Percentiles rank a stretch among this genome's conserved stretches.
Conservation (phyloP, 2,888 invertebrate genomes). For the Gonocerus acuteangulatus region DNA sequence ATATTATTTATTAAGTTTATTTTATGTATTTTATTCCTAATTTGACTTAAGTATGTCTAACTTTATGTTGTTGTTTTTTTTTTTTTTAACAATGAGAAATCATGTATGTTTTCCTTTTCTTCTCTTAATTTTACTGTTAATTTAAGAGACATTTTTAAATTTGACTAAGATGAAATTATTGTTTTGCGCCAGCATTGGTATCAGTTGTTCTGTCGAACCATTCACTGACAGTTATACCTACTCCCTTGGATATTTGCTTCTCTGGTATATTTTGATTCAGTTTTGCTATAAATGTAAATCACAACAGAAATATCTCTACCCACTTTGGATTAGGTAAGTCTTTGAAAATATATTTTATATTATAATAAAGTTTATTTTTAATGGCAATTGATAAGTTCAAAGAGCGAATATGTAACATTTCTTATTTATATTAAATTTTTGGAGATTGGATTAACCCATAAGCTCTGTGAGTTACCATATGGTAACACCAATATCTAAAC, state of each 20-base stretch:
- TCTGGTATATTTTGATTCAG: constrained; percentile 60
- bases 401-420: neutral
- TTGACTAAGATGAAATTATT: neutral
- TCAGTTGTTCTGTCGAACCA: constrained; percentile 50
- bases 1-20: too few relatives aligned
- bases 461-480: too few relatives aligned
- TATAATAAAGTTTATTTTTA: neutral
- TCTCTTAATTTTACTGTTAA: too few relatives aligned
- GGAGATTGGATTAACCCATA: neutral
- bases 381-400: neutral
- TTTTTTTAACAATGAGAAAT: too few relatives aligned
- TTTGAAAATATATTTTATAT: neutral
- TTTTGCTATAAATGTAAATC: constrained; percentile 59
- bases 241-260: constrained; percentile 61
- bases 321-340: constrained; percentile 55
- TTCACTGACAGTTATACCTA: constrained; percentile 53
- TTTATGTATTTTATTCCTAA: neutral
- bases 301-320: constrained; percentile 65
- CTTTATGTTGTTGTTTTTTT: neutral
- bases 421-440: neutral
- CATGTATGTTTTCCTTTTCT: too few relatives aligned
- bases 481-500: too few relatives aligned
- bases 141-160: too few relatives aligned
- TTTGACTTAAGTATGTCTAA: neutral
- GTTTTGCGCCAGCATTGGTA: constrained; percentile 48